Base-by-base conservation (phyloP, 2,888 invertebrate species). In the Mesochorus sp. region DNA sequence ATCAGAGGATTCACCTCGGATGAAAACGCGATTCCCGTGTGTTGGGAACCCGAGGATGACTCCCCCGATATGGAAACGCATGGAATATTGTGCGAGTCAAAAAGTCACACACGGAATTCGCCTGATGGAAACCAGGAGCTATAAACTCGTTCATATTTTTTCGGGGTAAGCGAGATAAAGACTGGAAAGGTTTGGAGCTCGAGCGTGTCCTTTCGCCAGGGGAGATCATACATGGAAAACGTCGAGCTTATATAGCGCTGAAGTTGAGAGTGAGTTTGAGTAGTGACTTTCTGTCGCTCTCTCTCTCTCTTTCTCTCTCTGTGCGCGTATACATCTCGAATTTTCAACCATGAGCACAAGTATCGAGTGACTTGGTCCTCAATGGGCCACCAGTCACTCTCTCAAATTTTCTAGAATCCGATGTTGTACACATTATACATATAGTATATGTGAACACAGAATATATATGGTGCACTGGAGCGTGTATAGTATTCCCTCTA, bases 401-500 rank as follows among this genome's bases (percentile, higher is more conserved):
- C n/a, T n/a, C n/a, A n/a, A n/a, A n/a, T n/a, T n/a, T n/a, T n/a
- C n/a, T n/a, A n/a, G n/a, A n/a, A n/a, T n/a, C n/a, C n/a, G n/a
- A n/a, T n/a, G n/a, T n/a, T n/a, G n/a, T n/a, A n/a, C n/a, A n/a
- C n/a, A n/a, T n/a, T n/a, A n/a, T n/a, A n/a, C n/a, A n/a, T n/a
- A n/a, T n/a, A n/a, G n/a, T n/a, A n/a, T n/a, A n/a, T n/a, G n/a
- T n/a, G n/a, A n/a, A n/a, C n/a, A 47, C 47, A 10, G 19, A 47
- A 47, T 28, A 12, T 37, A 12, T 57, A 39, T 19, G 17, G 17
- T 28, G 17, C 61, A 28, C 3, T 2, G 5, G 10, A 26, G 24
- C 26, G 10, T 8, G 47, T 44, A 44, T 19, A 59, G 57, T 44
- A 66, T 76, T 76, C 61, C 66, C 67, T 55, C 53, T 66, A 61